Evolutionary conservation across 2,113 vertebrate species (phyloP).

Genomic region (Malurus melanocephalus): DNA sequence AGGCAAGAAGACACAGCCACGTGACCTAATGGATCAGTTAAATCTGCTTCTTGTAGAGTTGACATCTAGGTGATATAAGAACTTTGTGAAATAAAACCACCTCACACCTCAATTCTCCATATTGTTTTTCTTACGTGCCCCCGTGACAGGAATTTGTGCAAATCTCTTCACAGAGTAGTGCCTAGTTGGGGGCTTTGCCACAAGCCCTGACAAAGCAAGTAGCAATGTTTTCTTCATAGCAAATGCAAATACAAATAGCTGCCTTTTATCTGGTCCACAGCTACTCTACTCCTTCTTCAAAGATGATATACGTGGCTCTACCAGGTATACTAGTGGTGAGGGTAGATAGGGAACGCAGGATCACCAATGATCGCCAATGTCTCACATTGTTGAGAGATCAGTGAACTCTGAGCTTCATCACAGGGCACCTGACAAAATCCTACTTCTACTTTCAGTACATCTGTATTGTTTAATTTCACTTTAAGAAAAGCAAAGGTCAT

Average conservation of each 20-base stretch:
- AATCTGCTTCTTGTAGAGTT: background rate
- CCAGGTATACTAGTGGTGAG: background rate
- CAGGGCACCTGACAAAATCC: background rate
- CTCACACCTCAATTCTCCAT: background rate
- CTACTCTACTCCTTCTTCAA: background rate
- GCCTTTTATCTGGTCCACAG: background rate
- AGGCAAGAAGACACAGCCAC: background rate
- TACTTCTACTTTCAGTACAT: background rate
- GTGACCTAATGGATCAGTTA: background rate
- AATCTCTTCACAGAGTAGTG: background rate
- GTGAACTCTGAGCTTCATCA: background rate
- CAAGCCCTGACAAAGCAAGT: background rate
- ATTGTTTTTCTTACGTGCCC: background rate
- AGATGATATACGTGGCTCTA: background rate
- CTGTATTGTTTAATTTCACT: background rate
- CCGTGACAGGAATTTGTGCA: background rate
- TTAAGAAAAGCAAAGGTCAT: background rate
- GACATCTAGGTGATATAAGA: background rate
- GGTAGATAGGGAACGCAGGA: background rate
- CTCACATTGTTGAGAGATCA: background rate
- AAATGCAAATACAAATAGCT: background rate
- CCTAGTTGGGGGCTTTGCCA: background rate
- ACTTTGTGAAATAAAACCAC: background rate
- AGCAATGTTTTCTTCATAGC: background rate
- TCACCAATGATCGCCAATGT: background rate